Evolutionary conservation across 2,113 vertebrate genomes (phyloP), one percentile per base, ranked within the genome.

Genomic region (Actenoides lindsayi): DNA sequence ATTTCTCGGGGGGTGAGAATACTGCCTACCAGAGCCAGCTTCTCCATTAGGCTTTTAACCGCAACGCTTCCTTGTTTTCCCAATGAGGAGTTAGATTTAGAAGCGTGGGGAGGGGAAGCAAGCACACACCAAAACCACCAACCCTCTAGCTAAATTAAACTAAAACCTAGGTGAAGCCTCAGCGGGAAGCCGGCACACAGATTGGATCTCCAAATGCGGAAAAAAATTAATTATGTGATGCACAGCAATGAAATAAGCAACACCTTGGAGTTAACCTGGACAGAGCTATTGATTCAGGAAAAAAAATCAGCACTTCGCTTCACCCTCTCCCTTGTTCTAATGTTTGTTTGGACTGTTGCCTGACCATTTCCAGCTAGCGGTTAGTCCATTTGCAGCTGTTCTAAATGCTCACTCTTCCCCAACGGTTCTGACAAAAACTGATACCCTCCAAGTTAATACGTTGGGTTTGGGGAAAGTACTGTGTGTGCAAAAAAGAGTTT

Each of bases 1-100:
- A 97, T 90, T 96, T 92, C 94, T 94, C 94, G 70, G 78, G 97
- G 93, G 95, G 95, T 96, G 76, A 94, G 96, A 96, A 96, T 95
- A 80, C 93, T 75, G 90, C 33, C 39, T 83, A 89, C 82, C 94
- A 84, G 39, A 92, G 91, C 93, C 95, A 91, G 95, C 74, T 75
- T 67, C 94, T 97, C 95, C 96, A 95, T 97, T 95, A 96, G 90
- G 91, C 89, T 94, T 91, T 94, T 96, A 91, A 84, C 86, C 44
- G 57, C 94, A 93, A 50, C 42, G 80, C 73, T 96, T 91, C 95
- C 93, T 95, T 81, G 83, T 97, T 96, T 96, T 96, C 89, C 73
- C 80, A 1, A 85, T 74, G 89, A 96, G 83, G 67, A 94, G 85
- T 62, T 56, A 80, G 78, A 96, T 95, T 83, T 90, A 96, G 94